Percentiles rank a stretch among this genome's conserved stretches.
Evolutionary conservation across 2,113 vertebrate genomes (phyloP).

Genomic region (Scomber japonicus): DNA sequence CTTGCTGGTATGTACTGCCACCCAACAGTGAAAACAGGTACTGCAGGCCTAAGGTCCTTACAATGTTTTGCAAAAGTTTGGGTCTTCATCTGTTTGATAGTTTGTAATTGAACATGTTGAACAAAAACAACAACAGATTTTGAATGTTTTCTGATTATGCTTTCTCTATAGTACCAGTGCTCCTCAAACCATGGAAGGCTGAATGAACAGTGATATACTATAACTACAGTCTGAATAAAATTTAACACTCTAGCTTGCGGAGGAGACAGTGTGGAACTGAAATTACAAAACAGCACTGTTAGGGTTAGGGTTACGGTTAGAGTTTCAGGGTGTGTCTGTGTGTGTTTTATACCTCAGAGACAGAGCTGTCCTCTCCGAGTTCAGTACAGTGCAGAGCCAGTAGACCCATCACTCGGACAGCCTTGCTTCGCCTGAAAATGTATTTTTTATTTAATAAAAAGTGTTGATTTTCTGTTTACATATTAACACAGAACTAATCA

Average conservation of each 20-base stretch:
- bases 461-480: background rate
- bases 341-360: conserved; percentile 67
- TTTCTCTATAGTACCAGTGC: too few relatives aligned
- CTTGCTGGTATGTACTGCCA: conserved; percentile 49
- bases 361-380: conserved; percentile 55
- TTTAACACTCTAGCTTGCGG: background rate
- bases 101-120: background rate
- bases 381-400: conserved; percentile 71
- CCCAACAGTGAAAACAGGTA: conserved; percentile 37
- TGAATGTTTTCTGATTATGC: too few relatives aligned
- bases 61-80: background rate
- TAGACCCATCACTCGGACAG: conserved; percentile 72
- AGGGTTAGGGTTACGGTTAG: too few relatives aligned
- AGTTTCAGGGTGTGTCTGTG: background rate
- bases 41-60: background rate
- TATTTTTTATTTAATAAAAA: conserved; percentile 13
- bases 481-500: background rate
- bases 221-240: background rate
- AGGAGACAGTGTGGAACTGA: background rate
- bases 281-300: background rate
- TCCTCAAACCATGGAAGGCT: too few relatives aligned
- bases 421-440: conserved; percentile 66
- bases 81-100: background rate
- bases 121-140: background rate
- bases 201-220: background rate